These are phyloP conservation scores for Sialia sialis DNA, from an alignment of 2,113 vertebrate species.

Conservation along the genomic window DNA sequence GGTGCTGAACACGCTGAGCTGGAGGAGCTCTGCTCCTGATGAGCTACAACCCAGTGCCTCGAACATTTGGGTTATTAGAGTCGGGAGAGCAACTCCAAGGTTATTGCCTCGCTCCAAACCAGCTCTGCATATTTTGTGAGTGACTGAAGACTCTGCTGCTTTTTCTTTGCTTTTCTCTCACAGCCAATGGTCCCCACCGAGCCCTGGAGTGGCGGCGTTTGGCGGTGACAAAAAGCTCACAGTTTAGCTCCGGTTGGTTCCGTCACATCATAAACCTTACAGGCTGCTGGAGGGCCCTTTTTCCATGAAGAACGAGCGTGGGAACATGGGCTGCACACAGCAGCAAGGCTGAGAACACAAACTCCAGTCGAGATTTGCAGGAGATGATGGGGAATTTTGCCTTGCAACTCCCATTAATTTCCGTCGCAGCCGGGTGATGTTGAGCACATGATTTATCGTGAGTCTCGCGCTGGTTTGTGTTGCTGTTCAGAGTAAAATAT, in stretches of 20 bases:
- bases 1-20: background rate
- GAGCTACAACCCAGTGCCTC: background rate
- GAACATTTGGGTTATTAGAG: conserved; percentile 35
- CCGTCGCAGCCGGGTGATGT: background rate
- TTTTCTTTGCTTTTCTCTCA: background rate
- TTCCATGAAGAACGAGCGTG: background rate
- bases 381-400: background rate
- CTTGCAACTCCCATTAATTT: background rate
- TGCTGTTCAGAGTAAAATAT: conserved; percentile 20
- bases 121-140: background rate
- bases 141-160: background rate
- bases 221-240: conserved; percentile 7
- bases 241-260: background rate
- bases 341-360: background rate
- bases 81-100: conserved; percentile 2
- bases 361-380: background rate
- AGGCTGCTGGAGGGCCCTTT: conserved; percentile 26
- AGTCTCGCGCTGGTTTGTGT: background rate
- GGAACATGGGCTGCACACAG: background rate
- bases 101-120: background rate
- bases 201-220: background rate
- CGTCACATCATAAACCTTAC: background rate
- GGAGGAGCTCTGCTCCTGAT: background rate
- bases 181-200: accelerated
- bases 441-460: background rate